phyloP scores from a whole-genome alignment of 2,888 invertebrate genomes.

The Helicoverpa assulta region DNA sequence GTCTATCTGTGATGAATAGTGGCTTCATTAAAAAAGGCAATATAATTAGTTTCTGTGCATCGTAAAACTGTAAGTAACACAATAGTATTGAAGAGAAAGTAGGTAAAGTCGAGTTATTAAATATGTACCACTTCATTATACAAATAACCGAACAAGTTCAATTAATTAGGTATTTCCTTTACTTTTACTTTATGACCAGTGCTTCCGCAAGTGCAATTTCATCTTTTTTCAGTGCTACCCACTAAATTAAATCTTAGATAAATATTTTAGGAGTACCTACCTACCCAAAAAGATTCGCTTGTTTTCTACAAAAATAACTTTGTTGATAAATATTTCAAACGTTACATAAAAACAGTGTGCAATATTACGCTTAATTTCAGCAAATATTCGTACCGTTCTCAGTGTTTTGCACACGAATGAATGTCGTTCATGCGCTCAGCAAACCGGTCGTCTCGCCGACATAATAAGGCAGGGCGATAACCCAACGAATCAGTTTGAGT shows the following conservation, averaged over 20 bases:
- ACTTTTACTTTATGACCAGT: no score
- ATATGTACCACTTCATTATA: no score
- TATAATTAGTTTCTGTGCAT: no score
- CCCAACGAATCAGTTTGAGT: slow-evolving; percentile 56
- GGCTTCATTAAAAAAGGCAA: no score
- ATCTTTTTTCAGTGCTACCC: no score
- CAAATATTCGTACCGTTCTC: slow-evolving; percentile 16
- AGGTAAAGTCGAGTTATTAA: no score
- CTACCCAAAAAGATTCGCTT: not conserved
- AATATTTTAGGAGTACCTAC: not conserved
- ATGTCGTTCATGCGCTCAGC: slow-evolving; percentile 37
- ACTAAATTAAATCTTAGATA: not conserved
- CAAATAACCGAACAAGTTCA: no score
- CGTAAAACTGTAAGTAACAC: no score
- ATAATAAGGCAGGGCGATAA: slow-evolving; percentile 65
- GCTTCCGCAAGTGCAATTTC: no score
- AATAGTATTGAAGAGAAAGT: no score
- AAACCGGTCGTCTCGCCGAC: slow-evolving; percentile 45
- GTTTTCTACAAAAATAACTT: slow-evolving; percentile 3
- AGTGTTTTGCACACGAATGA: slow-evolving; percentile 54
- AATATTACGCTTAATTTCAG: slow-evolving; percentile 24
- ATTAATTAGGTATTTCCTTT: not conserved
- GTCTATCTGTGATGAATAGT: no score
- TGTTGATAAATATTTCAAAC: not conserved
- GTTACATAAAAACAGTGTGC: slow-evolving; percentile 27